Evolutionary conservation across 2,888 invertebrate species (phyloP).

Genomic region (Eilema griseolum): DNA sequence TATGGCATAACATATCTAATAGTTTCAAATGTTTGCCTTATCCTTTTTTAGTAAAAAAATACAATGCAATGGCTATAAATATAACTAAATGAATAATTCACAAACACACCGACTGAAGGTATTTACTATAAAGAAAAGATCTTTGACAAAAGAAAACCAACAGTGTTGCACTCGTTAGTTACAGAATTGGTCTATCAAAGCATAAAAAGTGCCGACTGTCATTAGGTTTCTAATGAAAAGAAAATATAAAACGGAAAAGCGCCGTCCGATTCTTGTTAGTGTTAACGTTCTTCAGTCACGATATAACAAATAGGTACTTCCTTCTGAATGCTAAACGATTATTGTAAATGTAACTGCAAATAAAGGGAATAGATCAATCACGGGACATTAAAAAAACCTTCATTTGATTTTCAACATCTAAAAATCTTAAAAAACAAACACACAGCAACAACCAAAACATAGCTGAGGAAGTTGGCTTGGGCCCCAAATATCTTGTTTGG

Average conservation of each 20-base stretch:
- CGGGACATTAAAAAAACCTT: too few relatives aligned
- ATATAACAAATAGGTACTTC: conserved; percentile 30
- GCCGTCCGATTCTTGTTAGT: conserved; percentile 49
- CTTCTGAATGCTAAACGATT: not conserved
- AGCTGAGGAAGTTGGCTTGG: not conserved
- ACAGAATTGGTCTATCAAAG: conserved; percentile 26
- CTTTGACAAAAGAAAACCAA: not conserved
- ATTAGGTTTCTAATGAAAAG: conserved; percentile 48
- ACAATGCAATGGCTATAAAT: too few relatives aligned
- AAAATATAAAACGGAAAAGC: conserved; percentile 51
- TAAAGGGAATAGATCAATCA: too few relatives aligned
- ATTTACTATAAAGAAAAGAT: not conserved
- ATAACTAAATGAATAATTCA: too few relatives aligned
- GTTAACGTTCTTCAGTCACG: conserved; percentile 51
- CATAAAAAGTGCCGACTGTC: conserved; percentile 39
- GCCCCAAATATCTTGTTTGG: not conserved
- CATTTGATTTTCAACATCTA: too few relatives aligned
- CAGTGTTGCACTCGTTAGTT: not conserved
- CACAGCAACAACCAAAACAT: too few relatives aligned
- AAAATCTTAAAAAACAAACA: too few relatives aligned
- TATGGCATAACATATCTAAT: too few relatives aligned
- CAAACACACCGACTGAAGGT: not conserved
- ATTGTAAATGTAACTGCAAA: not conserved
- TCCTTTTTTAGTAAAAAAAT: too few relatives aligned
- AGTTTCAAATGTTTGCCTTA: too few relatives aligned